phyloP scores from a whole-genome alignment of 1,140 invertebrate species.

The Drosophila murphyi region DNA sequence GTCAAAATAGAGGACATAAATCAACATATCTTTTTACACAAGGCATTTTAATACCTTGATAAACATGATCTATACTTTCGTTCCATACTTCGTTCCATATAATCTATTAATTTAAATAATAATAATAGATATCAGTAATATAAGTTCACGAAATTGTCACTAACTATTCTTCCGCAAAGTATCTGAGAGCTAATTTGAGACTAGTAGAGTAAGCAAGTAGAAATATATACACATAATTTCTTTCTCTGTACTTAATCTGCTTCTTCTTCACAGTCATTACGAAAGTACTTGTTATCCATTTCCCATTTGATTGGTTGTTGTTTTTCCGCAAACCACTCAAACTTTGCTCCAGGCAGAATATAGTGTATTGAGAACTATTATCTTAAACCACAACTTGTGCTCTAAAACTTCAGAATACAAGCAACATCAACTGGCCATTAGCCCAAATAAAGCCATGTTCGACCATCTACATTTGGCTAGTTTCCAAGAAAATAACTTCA shows the following conservation, averaged over 20 bases:
- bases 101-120: no score
- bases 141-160: no score
- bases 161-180: no score
- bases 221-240: background rate
- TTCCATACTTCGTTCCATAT: no score
- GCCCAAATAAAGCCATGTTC: conserved; percentile 15
- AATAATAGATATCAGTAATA: no score
- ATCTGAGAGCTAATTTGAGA: no score
- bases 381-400: conserved; percentile 12
- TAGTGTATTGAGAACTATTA: background rate
- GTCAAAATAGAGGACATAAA: no score
- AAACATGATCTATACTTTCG: no score
- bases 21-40: no score
- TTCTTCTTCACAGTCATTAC: background rate
- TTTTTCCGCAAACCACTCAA: background rate
- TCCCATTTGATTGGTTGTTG: background rate
- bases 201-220: no score
- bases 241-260: no score
- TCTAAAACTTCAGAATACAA: conserved; percentile 7
- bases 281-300: background rate
- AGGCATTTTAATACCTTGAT: no score
- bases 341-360: background rate
- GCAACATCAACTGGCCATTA: conserved; percentile 34
- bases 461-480: background rate
- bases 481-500: conserved; percentile 3